phyloP scores from a whole-genome alignment of 1,140 invertebrate species.

The Protaetia brevitarsis region DNA sequence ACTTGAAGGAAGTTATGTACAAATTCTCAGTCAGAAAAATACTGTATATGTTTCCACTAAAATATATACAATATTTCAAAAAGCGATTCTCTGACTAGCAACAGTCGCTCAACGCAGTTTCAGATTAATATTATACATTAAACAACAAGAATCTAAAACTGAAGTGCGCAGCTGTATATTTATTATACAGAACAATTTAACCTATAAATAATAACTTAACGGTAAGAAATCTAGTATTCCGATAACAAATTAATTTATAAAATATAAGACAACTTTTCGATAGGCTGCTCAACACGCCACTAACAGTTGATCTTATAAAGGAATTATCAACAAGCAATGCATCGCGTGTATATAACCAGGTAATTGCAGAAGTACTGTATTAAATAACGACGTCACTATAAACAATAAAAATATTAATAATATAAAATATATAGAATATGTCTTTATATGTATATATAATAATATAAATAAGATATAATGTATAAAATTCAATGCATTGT shows the following conservation, averaged over 20 bases:
- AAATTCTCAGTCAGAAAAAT: slow-evolving; percentile 41
- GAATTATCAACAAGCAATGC: slow-evolving; percentile 16
- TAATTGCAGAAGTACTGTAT: slow-evolving; percentile 19
- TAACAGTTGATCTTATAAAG: slow-evolving; percentile 20
- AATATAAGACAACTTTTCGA: slow-evolving; percentile 28
- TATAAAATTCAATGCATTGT: slow-evolving; percentile 8
- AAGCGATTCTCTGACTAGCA: slow-evolving; percentile 36
- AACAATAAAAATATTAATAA: slow-evolving; percentile 29
- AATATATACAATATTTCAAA: slow-evolving; percentile 41
- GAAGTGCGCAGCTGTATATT: slow-evolving; percentile 40
- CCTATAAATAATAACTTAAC: slow-evolving; percentile 42
- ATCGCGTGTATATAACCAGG: slow-evolving; percentile 10
- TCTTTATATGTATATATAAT: slow-evolving; percentile 17
- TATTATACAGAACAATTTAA: slow-evolving; percentile 44
- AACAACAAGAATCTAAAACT: slow-evolving; percentile 38
- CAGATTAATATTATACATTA: slow-evolving; percentile 30
- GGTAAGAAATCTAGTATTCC: slow-evolving; percentile 33
- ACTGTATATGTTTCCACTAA: slow-evolving; percentile 39
- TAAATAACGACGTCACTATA: slow-evolving; percentile 32
- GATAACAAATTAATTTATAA: slow-evolving; percentile 36
- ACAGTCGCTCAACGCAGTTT: slow-evolving; percentile 41
- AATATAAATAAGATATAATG: slow-evolving; percentile 21
- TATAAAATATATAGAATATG: slow-evolving; percentile 22
- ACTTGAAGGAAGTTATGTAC: slow-evolving; percentile 28
- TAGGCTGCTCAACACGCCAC: slow-evolving; percentile 9